Evolutionary conservation across 2,888 invertebrate species (phyloP), one percentile per base, ranked within the genome.

Genomic region (Lydus trimaculatus): DNA sequence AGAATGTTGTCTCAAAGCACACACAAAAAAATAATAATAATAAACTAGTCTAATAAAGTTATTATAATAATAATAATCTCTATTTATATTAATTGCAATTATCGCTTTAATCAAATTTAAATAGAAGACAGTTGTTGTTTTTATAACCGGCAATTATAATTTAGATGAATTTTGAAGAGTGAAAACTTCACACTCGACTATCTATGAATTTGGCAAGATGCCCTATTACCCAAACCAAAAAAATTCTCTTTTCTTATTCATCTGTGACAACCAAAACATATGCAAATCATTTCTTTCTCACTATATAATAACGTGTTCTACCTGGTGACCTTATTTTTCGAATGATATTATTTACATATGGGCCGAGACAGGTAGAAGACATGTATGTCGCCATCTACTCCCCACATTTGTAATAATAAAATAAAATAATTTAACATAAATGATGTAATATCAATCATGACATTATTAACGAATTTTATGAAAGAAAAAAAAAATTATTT

Each of bases 291-390:
- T 63, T 33, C 63, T 56, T n/a, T n/a, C 28, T 63, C 17, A 56
- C 17, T 33, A 68, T 71, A 69, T 69, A 72, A 72, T 63, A 36
- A 61, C 61, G 59, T 61, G 23, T 13, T 20, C 23, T 52, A 52
- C 52, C 52, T 52, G 52, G 23, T 52, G 52, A 52, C 52, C 52
- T 25, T 52, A 52, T 52, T 52, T n/a, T 67, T 20, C 59, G 36
- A 61, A 20, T 64, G 25, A 66, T 70, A 64, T 61, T 61, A 69
- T 69, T 69, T 70, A 69, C 69, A 69, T 69, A 66, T 64, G 65
- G n/a, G 52, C 31, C 43, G 58, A 33, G 64, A 58, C 69, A 69
- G 69, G 69, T 69, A 69, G 65, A 68, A 33, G 33, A 33, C 68
- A 61, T 48, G 68, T 63, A 69, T 65, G 69, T 65, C 69, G 65